A percentile compares a stretch with the other conserved stretches of the same genome.
Conservation (phyloP, 2,888 invertebrate genomes). For the Gerris lacustris region DNA sequence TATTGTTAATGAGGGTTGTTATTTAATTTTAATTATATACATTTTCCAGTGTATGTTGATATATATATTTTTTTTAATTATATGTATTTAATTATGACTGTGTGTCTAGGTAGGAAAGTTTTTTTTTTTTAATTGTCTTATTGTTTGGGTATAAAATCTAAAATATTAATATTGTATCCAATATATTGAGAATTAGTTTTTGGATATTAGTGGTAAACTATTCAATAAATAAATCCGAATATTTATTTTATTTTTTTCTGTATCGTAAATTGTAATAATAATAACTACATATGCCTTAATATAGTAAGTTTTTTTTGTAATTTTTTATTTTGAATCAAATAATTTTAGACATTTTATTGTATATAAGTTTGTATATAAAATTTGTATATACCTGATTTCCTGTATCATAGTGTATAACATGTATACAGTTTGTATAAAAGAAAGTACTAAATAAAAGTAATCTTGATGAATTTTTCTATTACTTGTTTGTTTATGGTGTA, state of each 20-base stretch:
- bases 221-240: no score
- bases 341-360: neutral
- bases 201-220: neutral
- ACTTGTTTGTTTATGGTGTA: no score
- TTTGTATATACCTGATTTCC: neutral
- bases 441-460: neutral
- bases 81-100: no score
- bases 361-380: neutral
- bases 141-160: no score
- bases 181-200: neutral
- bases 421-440: slow-evolving; percentile 1
- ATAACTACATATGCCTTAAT: neutral
- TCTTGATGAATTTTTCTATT: neutral
- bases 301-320: slow-evolving; percentile 1
- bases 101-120: no score
- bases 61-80: no score
- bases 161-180: neutral
- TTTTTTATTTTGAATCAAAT: neutral
- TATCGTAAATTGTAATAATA: no score
- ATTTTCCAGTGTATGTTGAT: no score
- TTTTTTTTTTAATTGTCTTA: no score
- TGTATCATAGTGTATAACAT: slow-evolving; percentile 1
- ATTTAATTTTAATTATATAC: no score
- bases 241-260: no score
- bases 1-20: no score